phyloP scores from a whole-genome alignment of 2,797 vertebrate genomes.

The Dryobates pubescens region DNA sequence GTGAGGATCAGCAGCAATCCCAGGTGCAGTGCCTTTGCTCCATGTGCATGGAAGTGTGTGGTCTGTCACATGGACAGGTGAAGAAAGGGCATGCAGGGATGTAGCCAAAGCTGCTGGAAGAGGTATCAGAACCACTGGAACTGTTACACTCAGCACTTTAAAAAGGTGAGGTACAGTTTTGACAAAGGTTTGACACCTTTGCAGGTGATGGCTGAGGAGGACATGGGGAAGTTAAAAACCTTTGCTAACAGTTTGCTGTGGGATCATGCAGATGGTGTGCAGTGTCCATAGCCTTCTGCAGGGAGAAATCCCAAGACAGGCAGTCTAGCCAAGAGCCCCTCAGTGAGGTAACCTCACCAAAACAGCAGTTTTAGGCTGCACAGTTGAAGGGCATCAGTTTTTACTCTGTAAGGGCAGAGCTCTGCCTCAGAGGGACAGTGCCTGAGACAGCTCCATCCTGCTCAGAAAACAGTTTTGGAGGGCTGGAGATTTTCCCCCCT shows the following conservation, averaged over 20 bases:
- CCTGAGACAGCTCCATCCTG: not conserved
- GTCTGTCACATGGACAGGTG: not conserved
- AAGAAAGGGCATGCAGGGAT: too few species aligned
- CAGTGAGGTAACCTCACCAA: not conserved
- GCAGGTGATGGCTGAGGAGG: not conserved
- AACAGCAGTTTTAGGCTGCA: not conserved
- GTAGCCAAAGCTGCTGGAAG: not conserved
- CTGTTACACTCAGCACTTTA: not conserved
- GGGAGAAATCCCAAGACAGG: not conserved
- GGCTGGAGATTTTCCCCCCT: not conserved
- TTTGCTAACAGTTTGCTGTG: not conserved
- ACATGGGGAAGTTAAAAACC: not conserved
- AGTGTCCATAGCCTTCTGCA: not conserved
- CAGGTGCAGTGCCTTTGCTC: not conserved
- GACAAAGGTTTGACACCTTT: not conserved
- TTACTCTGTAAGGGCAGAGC: not conserved
- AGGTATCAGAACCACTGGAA: not conserved
- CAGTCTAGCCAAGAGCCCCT: not conserved
- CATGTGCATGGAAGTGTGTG: accelerated
- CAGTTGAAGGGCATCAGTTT: not conserved
- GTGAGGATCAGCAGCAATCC: not conserved
- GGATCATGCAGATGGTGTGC: not conserved
- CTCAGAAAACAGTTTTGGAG: not conserved
- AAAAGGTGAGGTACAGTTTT: not conserved
- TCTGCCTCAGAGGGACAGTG: not conserved